These are phyloP conservation scores for Nansenia antarctica DNA, from an alignment of 2,113 vertebrate species.

Conservation along the genomic window DNA sequence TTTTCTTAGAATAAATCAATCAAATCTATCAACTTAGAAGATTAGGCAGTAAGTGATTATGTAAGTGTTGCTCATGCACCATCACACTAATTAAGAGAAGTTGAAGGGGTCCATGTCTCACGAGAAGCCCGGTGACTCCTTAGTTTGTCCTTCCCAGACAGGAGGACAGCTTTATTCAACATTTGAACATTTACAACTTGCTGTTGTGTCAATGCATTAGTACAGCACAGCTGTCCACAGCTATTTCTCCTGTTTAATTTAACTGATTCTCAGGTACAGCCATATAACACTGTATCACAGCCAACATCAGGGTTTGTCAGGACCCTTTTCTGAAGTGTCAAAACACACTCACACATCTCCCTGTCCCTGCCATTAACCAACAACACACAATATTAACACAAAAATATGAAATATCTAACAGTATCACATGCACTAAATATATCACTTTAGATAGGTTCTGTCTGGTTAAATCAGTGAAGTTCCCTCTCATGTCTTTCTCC, in stretches of 20 bases:
- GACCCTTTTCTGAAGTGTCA: too few species aligned
- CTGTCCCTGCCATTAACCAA: background rate
- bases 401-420: too few species aligned
- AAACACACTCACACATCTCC: background rate
- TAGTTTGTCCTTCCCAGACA: background rate
- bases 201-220: background rate
- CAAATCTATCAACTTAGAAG: too few species aligned
- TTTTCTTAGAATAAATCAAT: too few species aligned
- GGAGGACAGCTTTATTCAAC: too few species aligned
- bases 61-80: background rate
- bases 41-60: background rate
- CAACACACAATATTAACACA: too few species aligned
- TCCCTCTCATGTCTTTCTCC: background rate
- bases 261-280: background rate
- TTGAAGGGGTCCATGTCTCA: too few species aligned
- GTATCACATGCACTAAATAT: too few species aligned
- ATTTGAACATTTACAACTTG: background rate
- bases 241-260: background rate
- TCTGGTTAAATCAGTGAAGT: background rate
- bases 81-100: too few species aligned
- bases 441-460: too few species aligned
- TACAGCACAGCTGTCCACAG: background rate
- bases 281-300: background rate
- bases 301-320: background rate
- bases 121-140: background rate